A percentile compares a stretch with the other conserved stretches of the same genome.
phyloP scores from a whole-genome alignment of 1,140 invertebrate genomes.

The Eufriesea mexicana region DNA sequence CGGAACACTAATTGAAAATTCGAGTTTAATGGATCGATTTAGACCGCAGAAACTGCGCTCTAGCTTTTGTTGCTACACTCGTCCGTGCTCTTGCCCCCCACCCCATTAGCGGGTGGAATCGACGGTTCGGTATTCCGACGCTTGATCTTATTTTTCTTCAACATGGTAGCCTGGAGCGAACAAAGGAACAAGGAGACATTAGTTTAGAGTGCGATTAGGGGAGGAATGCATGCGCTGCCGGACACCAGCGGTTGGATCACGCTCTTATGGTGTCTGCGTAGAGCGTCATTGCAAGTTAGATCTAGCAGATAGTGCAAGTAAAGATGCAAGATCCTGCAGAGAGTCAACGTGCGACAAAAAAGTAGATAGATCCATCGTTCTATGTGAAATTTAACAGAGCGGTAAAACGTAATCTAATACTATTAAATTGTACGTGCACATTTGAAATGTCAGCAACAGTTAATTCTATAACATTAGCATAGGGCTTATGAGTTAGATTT shows the following conservation, averaged over 20 bases:
- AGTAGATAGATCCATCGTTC: constrained; percentile 55
- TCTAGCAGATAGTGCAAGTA: constrained; percentile 60
- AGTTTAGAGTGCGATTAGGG: constrained; percentile 77
- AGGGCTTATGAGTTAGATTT: background rate
- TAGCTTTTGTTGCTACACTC: constrained; percentile 79
- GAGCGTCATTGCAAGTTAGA: constrained; percentile 56
- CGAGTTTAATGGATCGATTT: constrained; percentile 47
- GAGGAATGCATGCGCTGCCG: constrained; percentile 78
- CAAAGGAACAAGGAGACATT: constrained; percentile 80
- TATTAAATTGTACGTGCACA: background rate
- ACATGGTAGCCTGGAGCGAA: constrained; percentile 90
- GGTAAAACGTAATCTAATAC: background rate
- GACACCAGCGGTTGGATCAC: constrained; percentile 69
- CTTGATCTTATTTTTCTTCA: constrained; percentile 98
- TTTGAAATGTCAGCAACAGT: background rate
- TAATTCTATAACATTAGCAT: background rate
- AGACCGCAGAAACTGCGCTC: constrained; percentile 61
- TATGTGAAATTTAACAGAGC: constrained; percentile 51
- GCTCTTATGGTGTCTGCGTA: constrained; percentile 57
- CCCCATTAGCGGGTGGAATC: constrained; percentile 87
- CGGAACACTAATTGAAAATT: constrained; percentile 54
- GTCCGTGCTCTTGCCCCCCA: constrained; percentile 85
- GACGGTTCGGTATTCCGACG: constrained; percentile 93
- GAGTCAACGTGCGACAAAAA: constrained; percentile 70
- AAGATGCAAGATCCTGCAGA: constrained; percentile 55